Evolutionary conservation across 1,140 invertebrate species (phyloP).

Genomic region (Colletes gigas): DNA sequence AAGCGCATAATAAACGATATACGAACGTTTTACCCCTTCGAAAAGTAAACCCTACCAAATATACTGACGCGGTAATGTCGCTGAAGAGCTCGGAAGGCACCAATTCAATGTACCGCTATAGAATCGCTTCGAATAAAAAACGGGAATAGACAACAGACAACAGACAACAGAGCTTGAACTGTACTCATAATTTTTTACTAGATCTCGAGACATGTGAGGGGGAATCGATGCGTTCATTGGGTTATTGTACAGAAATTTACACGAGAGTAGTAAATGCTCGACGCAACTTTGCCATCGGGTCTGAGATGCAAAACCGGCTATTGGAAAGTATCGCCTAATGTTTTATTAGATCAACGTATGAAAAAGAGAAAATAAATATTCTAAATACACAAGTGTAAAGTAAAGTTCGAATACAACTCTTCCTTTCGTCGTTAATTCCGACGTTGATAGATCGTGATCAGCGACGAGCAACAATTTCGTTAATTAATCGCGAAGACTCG

Average conservation of each 20-base stretch:
- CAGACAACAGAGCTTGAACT: background rate
- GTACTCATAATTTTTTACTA: background rate
- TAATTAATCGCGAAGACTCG: conserved; percentile 44
- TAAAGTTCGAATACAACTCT: conserved; percentile 61
- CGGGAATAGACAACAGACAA: background rate
- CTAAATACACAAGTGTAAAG: conserved; percentile 65
- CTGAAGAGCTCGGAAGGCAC: background rate
- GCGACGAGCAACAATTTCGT: conserved; percentile 3
- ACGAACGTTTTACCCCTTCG: background rate
- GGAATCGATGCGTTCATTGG: background rate
- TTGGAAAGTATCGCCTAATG: conserved; percentile 56
- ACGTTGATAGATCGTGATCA: background rate
- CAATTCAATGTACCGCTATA: background rate
- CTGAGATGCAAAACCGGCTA: conserved; percentile 7
- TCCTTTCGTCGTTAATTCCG: conserved; percentile 11
- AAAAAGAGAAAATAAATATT: conserved; percentile 67
- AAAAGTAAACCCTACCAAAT: background rate
- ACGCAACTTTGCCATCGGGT: background rate
- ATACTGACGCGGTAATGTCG: background rate
- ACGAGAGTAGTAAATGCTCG: background rate
- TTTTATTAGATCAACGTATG: conserved; percentile 68
- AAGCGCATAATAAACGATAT: background rate
- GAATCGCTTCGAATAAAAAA: background rate
- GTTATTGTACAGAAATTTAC: background rate
- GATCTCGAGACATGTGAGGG: background rate